A percentile compares a stretch with the other conserved stretches of the same genome.
These are phyloP conservation scores for Lerema accius DNA, from an alignment of 1,140 invertebrate species.

Conservation along the genomic window DNA sequence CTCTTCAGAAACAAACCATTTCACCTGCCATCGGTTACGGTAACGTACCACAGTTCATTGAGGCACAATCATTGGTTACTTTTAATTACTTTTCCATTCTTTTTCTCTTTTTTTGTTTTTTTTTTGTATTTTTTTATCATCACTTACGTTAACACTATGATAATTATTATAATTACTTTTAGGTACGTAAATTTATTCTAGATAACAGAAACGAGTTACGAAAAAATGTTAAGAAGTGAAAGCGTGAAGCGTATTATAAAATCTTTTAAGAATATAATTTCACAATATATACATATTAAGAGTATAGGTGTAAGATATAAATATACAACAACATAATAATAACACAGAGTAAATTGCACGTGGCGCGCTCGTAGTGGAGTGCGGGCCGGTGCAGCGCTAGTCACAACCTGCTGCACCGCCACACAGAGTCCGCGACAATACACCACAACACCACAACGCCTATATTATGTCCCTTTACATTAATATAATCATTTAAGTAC, in stretches of 20 bases:
- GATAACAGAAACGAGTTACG: constrained; percentile 80
- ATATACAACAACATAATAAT: constrained; percentile 82
- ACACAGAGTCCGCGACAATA: constrained; percentile 32
- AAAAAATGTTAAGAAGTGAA: constrained; percentile 76
- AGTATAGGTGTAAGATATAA: constrained; percentile 75
- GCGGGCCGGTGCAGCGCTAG: constrained; percentile 72
- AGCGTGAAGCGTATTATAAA: constrained; percentile 80
- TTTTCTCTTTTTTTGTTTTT: constrained; percentile 50
- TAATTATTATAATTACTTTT: constrained; percentile 81
- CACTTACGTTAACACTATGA: constrained; percentile 74
- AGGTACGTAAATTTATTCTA: constrained; percentile 82
- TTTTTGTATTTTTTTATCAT: constrained; percentile 57
- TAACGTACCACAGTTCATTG: constrained; percentile 83
- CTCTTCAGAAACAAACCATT: constrained; percentile 64
- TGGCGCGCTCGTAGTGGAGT: constrained; percentile 77
- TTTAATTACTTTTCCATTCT: constrained; percentile 78
- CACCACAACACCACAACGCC: constrained; percentile 69
- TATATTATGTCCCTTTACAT: constrained; percentile 66
- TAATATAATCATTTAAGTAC: constrained; percentile 76
- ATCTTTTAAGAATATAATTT: constrained; percentile 78
- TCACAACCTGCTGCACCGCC: constrained; percentile 64
- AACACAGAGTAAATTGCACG: constrained; percentile 82
- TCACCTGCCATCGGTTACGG: constrained; percentile 76
- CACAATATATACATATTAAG: constrained; percentile 81
- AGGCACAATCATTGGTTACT: constrained; percentile 83